Evolutionary conservation across 2,888 invertebrate species (phyloP), one percentile per base, ranked within the genome.

Genomic region (Pemphredon lugubris): DNA sequence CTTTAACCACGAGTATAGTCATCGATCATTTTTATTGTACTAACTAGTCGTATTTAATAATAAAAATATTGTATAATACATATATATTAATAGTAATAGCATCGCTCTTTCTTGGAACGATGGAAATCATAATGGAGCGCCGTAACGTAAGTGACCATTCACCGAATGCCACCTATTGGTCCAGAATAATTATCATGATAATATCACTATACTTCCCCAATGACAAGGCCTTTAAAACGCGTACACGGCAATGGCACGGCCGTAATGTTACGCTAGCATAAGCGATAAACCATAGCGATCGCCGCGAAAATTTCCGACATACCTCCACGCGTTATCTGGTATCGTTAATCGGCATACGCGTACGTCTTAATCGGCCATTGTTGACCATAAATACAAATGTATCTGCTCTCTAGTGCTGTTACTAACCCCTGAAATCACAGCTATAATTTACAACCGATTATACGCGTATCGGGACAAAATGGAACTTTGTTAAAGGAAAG

Each of bases 161-260:
- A 21, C 7, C n/a, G 26, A 37, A 37, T 44, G 37, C 44, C 53
- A 42, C 63, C n/a, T 72, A 59, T 37, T 45, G 20, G 61, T 30
- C 47, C 40, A 23, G 39, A 64, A 55, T 68, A 74, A 74, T 74
- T 73, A 73, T 30, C 14, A 44, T 18, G 73, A 68, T 73, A 73
- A 58, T 26, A 67, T 59, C 55, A 51, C 20, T 44, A 23, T 39
- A 51, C 40, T 57, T 60, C 44, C 45, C 48, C 39, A 51, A 47
- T 54, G 58, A 54, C 48, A 37, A 20, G 30, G 47, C 37, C 54
- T 54, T 37, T 55, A 48, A 67, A 60, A 60, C 51, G 20, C 39
- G 34, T 20, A 51, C n/a, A 13, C 39, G n/a, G 20, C 45, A 30
- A 45, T 44, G n/a, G n/a, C n/a, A 7, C 18, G 37, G 37, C 14